Evolutionary conservation across 1,140 invertebrate genomes (phyloP), one percentile per base, ranked within the genome.

Genomic region (Thrips palmi): DNA sequence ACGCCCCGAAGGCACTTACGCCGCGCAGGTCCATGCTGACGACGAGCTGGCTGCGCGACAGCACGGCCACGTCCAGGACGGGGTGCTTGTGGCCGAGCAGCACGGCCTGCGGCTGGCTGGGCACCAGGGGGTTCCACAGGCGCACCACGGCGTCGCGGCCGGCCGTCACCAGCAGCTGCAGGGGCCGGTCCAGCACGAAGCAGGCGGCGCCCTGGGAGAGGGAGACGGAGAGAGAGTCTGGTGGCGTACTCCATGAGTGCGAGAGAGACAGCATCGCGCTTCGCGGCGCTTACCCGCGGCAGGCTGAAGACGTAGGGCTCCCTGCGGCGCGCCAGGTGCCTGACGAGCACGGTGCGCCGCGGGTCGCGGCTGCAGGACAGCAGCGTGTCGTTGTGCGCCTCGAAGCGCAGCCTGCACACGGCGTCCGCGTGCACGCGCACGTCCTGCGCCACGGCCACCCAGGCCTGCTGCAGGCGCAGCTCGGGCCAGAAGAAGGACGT

Each of bases 1-100:
- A n/a, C n/a, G n/a, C 60, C 63, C 64, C 67, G 17, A 67, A 52
- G 46, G 63, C 55, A 1, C 66, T 23, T 11, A 67, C 64, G 40
- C 56, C 64, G 42, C 64, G 57, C 32, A 43, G 49, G 19, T 56
- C 58, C 41, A 48, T 60, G 21, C 56, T 59, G 2, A 65, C 30
- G 2, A 63, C 54, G 1, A 59, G 41, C 22, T 58, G 42, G 32
- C 49, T 42, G 4, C 43, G 41, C 7, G 58, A 51, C 0, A 64
- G 19, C 0, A 65, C 47, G 22, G 52, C 49, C 0, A 64, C 47
- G 41, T 64, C 63, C 1, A 60, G 35, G 7, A 63, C 52, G 12
- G 52, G 50, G 0, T 45, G 33, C 7, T 49, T 19, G 52, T 58
- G n/a, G 34, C 45, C 24, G 41, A 15, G 47, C 18, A 58, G n/a